A percentile compares a stretch with the other conserved stretches of the same genome.
phyloP scores from a whole-genome alignment of 1,140 invertebrate species.

The Listronotus oregonensis region DNA sequence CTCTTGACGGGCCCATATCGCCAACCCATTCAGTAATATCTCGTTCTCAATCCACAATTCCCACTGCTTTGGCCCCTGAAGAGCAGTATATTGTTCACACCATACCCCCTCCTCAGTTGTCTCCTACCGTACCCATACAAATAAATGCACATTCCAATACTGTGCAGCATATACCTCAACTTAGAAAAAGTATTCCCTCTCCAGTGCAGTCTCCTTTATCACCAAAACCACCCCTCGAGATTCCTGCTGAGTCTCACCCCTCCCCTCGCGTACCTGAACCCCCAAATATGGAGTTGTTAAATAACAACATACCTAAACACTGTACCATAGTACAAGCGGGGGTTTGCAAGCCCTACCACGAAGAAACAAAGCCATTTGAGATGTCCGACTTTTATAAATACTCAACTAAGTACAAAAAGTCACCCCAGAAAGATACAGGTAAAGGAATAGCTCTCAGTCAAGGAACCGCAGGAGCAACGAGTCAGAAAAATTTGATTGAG shows the following conservation, averaged over 20 bases:
- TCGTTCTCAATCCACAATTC: slow-evolving; percentile 52
- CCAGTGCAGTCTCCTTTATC: slow-evolving; percentile 44
- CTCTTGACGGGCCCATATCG: slow-evolving; percentile 58
- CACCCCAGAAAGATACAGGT: slow-evolving; percentile 39
- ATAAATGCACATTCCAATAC: slow-evolving; percentile 5
- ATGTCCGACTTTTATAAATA: slow-evolving; percentile 98
- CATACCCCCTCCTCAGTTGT: slow-evolving; percentile 24
- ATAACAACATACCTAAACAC: slow-evolving; percentile 72
- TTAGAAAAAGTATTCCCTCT: slow-evolving; percentile 22
- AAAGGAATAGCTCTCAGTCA: not conserved
- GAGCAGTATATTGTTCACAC: slow-evolving; percentile 50
- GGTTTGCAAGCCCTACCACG: slow-evolving; percentile 88
- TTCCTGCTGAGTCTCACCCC: slow-evolving; percentile 50
- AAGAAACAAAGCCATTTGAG: slow-evolving; percentile 94
- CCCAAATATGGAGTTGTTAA: slow-evolving; percentile 53
- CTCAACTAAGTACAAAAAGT: slow-evolving; percentile 76
- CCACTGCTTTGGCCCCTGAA: slow-evolving; percentile 46
- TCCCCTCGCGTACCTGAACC: slow-evolving; percentile 51
- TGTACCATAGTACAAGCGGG: slow-evolving; percentile 84
- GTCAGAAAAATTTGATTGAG: slow-evolving; percentile 38
- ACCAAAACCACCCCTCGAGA: slow-evolving; percentile 51
- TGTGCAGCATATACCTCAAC: slow-evolving; percentile 22
- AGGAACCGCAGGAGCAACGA: not conserved
- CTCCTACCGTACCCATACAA: slow-evolving; percentile 44
- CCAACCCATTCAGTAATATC: slow-evolving; percentile 38